A percentile compares a stretch with the other conserved stretches of the same genome.
phyloP scores from a whole-genome alignment of 1,140 invertebrate genomes.

The Pseudomyrmex flavicornis region DNA sequence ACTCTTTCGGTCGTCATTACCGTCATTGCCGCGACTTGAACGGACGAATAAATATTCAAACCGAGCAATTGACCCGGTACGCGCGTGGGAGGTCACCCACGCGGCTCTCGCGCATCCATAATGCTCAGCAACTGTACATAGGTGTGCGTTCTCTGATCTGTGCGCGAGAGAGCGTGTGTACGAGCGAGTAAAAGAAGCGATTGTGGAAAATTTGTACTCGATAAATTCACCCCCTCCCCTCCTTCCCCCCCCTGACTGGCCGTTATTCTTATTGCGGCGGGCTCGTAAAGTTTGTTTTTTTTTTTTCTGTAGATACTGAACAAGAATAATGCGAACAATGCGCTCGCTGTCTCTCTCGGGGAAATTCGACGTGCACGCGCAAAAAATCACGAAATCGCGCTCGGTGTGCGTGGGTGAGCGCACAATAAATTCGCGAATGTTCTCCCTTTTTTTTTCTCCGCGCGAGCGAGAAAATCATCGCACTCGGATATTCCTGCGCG shows the following conservation, averaged over 20 bases:
- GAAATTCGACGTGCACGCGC: conserved; percentile 34
- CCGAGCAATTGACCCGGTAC: conserved; percentile 49
- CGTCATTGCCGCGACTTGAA: conserved; percentile 11
- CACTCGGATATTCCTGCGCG: background rate
- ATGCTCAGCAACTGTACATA: conserved; percentile 30
- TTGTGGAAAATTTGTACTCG: conserved; percentile 47
- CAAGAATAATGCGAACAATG: conserved; percentile 35
- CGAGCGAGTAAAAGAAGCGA: background rate
- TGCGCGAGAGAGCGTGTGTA: background rate
- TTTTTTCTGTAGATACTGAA: background rate
- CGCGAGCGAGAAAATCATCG: background rate
- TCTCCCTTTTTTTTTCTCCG: background rate
- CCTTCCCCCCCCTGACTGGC: background rate
- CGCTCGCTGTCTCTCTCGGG: conserved; percentile 7
- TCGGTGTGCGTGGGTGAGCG: background rate
- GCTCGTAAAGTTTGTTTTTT: conserved; percentile 28
- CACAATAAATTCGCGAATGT: conserved; percentile 17
- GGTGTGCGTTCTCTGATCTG: background rate
- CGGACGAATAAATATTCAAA: conserved; percentile 72
- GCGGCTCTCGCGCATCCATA: conserved; percentile 69
- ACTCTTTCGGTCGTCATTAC: conserved; percentile 29
- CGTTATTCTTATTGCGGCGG: conserved; percentile 4
- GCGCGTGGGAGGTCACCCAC: conserved; percentile 71
- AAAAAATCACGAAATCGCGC: conserved; percentile 23
- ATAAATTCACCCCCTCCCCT: conserved; percentile 59